Conservation (phyloP, 2,797 vertebrate genomes). For the Cyclopterus lumpus region DNA sequence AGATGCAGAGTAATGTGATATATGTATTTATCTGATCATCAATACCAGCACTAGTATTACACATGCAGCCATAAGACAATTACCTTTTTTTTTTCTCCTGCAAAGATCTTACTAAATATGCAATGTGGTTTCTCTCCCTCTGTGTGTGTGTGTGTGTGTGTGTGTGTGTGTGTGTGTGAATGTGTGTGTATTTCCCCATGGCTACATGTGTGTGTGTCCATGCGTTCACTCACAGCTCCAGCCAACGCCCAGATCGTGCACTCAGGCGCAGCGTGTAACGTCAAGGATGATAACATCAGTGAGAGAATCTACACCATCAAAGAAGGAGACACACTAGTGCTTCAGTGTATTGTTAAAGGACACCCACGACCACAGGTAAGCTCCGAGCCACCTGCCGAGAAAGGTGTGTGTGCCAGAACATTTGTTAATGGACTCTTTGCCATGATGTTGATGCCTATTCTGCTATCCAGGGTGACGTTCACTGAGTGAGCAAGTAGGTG, state of each 20-base stretch:
- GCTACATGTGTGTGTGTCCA: conserved; percentile 40
- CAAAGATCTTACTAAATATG: conserved; percentile 55
- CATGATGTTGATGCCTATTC: not conserved
- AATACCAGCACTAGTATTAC: conserved; percentile 39
- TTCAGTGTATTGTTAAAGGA: conserved; percentile 96
- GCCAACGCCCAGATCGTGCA: conserved; percentile 97
- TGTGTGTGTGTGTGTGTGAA: conserved; percentile 19
- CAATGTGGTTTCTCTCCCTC: conserved; percentile 54
- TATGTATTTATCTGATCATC: conserved; percentile 56
- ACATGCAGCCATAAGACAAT: conserved; percentile 38
- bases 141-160: conserved; percentile 43
- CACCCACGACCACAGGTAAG: conserved; percentile 96
- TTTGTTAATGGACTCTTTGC: conserved; percentile 5
- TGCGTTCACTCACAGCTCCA: conserved; percentile 85
- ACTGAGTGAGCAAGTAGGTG: conserved; percentile 7
- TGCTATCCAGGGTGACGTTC: conserved; percentile 12
- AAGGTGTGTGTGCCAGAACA: not conserved
- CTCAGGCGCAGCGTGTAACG: conserved; percentile 95
- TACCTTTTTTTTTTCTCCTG: conserved; percentile 42
- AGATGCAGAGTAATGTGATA: conserved; percentile 52
- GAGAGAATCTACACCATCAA: conserved; percentile 98
- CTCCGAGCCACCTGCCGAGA: conserved; percentile 19
- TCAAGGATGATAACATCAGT: conserved; percentile 98
- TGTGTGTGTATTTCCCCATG: conserved; percentile 36
- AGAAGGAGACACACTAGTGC: conserved; percentile 92